Base-by-base conservation (phyloP, 2,888 invertebrate species). In the Thysanoteuthis rhombus region DNA sequence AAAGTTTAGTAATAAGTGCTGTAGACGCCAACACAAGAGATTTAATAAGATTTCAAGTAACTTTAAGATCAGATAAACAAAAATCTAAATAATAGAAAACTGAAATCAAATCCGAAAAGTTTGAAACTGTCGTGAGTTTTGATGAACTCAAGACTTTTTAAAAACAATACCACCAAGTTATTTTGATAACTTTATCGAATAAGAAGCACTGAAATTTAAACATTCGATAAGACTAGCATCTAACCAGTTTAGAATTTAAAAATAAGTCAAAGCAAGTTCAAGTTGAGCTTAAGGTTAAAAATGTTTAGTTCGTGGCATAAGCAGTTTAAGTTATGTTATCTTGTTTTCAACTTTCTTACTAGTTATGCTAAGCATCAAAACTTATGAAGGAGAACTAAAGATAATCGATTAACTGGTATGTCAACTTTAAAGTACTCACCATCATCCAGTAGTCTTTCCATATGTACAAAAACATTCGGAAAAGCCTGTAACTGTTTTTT, bases 401-500 rank as follows among this genome's bases (percentile, higher is more conserved):
- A 25, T 1, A 22, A 47, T 47, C 47, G 47, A 47, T 47, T 47
- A 47, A 47, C 47, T 47, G 25, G 45, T 45, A 47, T 47, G 22
- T 19, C 22, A 47, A 47, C 25, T 47, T 25, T 25, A 75, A n/a
- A 91, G 32, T 95, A 97, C 98, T 98, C 98, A 99, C 99, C 99
- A 98, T 99, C 99, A 97, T 99, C 99, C 97, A 99, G 98, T 97
- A 99, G 98, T 97, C 99, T 98, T 98, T 99, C 99, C 97, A 99
- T 98, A 98, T 99, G 99, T 98, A 99, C 98, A 98, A 99, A 99
- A 97, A 99, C 99, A 98, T 99, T 99, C 96, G 99, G 99, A 98
- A 99, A 99, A 97, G 99, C 99, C 97, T 99, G 99, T 97, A 99
- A 98, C 98, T 99, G 99, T 98, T 99, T 99, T 98, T 99, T 99